A percentile compares a stretch with the other conserved stretches of the same genome.
phyloP scores from a whole-genome alignment of 2,113 vertebrate genomes.

The Vulpes lagopus region DNA sequence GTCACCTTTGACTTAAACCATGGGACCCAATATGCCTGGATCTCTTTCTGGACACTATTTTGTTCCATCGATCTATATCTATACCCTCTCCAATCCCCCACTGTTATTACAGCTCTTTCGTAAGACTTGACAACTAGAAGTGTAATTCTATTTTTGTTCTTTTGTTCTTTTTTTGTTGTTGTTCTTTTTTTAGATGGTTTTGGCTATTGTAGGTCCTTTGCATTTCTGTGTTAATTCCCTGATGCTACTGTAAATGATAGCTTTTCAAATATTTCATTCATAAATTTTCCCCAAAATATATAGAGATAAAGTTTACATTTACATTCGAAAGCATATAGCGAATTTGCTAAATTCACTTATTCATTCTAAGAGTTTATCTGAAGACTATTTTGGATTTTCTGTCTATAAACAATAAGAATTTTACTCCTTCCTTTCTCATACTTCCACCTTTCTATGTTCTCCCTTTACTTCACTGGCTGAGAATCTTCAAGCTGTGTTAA shows the following conservation, averaged over 20 bases:
- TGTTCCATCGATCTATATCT: not conserved
- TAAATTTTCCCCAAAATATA: not conserved
- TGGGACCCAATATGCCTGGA: too few relatives aligned
- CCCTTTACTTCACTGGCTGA: slow-evolving; percentile 19
- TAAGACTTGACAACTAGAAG: not conserved
- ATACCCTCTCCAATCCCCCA: not conserved
- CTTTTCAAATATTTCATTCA: not conserved
- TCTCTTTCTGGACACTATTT: not conserved
- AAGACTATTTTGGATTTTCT: slow-evolving; percentile 12
- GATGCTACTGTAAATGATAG: not conserved
- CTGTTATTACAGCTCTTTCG: not conserved
- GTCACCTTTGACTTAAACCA: not conserved
- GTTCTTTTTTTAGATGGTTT: not conserved
- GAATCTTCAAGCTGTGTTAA: not conserved
- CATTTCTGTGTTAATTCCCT: not conserved
- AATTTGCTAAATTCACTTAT: not conserved
- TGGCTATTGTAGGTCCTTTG: not conserved
- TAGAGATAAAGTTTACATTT: not conserved
- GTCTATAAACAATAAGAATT: slow-evolving; percentile 21
- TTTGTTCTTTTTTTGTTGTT: not conserved
- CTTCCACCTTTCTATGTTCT: not conserved
- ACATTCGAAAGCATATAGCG: not conserved
- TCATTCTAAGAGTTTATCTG: not conserved
- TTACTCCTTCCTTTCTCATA: not conserved
- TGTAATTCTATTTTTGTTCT: not conserved